These are phyloP conservation scores for Addax nasomaculatus DNA, from an alignment of 2,113 vertebrate species.

Conservation along the genomic window DNA sequence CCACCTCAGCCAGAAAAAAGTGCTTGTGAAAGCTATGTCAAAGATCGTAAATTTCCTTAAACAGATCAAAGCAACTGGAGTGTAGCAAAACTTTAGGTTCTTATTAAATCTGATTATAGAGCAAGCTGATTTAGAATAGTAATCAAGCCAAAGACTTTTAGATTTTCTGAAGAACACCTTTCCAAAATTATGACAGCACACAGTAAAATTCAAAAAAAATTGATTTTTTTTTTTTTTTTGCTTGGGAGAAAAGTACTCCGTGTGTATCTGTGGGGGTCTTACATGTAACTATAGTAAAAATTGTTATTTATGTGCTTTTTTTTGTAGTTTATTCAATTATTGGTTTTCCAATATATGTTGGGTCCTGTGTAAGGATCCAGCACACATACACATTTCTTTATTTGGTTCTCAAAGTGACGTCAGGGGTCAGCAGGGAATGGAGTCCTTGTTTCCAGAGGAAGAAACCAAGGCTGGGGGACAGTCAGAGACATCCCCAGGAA, in stretches of 20 bases:
- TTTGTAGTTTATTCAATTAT: neutral
- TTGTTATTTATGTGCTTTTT: neutral
- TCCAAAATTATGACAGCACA: neutral
- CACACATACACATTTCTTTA: neutral
- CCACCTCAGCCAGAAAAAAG: neutral
- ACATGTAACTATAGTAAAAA: neutral
- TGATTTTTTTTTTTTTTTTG: neutral
- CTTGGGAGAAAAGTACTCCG: neutral
- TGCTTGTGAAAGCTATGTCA: neutral
- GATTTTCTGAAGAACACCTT: neutral
- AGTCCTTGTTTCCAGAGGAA: neutral
- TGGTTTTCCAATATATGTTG: neutral
- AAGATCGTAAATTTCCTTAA: neutral
- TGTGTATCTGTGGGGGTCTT: neutral
- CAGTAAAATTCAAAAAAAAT: neutral
- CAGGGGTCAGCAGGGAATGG: neutral
- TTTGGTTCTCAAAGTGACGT: neutral
- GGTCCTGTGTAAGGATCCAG: neutral
- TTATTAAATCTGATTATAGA: neutral
- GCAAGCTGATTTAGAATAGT: neutral
- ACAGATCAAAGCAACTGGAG: neutral
- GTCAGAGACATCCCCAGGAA: neutral
- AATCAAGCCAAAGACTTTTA: neutral
- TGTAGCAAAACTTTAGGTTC: neutral
- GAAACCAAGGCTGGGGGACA: neutral